Evolutionary conservation across 2,113 vertebrate genomes (phyloP), one percentile per base, ranked within the genome.

Genomic region (Crotalus tigris): DNA sequence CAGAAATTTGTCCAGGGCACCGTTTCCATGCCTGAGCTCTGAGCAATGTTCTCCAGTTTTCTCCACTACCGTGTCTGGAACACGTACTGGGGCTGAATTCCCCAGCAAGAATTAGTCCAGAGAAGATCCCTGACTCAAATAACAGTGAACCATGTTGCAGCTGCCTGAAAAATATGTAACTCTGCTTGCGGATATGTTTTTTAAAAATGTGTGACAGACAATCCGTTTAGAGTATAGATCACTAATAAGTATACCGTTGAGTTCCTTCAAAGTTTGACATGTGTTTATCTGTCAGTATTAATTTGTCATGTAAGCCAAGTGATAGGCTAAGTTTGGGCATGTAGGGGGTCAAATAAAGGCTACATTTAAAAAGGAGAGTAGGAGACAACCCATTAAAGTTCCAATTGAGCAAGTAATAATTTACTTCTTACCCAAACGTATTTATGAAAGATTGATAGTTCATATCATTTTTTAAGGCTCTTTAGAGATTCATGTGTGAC

Each of bases 211-310:
- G 23, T 11, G 26, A 90, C 90, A 96, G 93, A 86, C 97, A 96
- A 96, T 64, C 92, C 29, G 91, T 86, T 86, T 91, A 81, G 94
- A 95, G 85, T 86, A 81, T 85, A 93, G 91, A 93, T n/a, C 95
- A 87, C 87, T 87, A 69, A 86, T 75, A 95, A 96, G 91, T 93
- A 91, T 94, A 90, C 93, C 93, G 94, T 93, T 95, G 93, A 96
- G 57, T 94, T 93, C 57, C 75, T 91, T 94, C 86, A 92, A 85
- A 91, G 57, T 94, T 95, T 95, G 94, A 94, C 94, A 90, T 89
- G 29, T 90, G 59, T 92, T 88, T 88, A 90, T 95, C 94, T 95
- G 94, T 91, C 95, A 44, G 91, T 93, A 89, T 94, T 95, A 95
- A 93, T 95, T 92, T 89, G 61, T 96, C 92, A 95, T 94, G 89